Conservation (phyloP, 2,113 vertebrate genomes). For the Tragelaphus strepsiceros region DNA sequence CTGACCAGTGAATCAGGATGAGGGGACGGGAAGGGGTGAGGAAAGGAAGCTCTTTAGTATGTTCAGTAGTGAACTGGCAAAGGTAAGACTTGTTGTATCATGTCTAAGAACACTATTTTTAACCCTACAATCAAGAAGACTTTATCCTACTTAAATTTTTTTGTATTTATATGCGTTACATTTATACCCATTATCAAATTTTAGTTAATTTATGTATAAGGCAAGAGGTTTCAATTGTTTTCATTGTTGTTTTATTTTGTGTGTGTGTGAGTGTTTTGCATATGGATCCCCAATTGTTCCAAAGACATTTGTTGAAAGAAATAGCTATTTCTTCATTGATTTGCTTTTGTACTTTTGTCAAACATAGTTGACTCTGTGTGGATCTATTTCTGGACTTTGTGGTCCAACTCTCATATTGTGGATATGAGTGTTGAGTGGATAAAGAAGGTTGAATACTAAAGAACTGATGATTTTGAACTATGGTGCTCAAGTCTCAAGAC, state of each 20-base stretch:
- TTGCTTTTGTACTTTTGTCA: neutral
- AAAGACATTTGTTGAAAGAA: neutral
- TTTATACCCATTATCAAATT: neutral
- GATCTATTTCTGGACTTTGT: neutral
- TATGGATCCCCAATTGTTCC: neutral
- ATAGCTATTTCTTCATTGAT: neutral
- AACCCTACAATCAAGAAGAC: neutral
- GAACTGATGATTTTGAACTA: neutral
- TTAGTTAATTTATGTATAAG: neutral
- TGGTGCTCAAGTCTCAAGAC: neutral
- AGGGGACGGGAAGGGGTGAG: neutral
- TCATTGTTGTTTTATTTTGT: neutral
- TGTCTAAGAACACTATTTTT: neutral
- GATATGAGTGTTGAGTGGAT: neutral
- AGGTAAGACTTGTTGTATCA: neutral
- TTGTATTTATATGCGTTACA: neutral
- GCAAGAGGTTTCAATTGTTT: neutral
- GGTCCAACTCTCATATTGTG: neutral
- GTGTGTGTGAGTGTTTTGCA: neutral
- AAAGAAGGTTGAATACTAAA: neutral
- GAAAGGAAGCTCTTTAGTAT: neutral
- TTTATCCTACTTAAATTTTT: neutral
- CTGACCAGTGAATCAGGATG: no score
- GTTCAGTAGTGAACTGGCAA: neutral
- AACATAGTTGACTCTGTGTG: neutral